phyloP scores from a whole-genome alignment of 2,797 vertebrate species.

The Fistularia tabacaria region DNA sequence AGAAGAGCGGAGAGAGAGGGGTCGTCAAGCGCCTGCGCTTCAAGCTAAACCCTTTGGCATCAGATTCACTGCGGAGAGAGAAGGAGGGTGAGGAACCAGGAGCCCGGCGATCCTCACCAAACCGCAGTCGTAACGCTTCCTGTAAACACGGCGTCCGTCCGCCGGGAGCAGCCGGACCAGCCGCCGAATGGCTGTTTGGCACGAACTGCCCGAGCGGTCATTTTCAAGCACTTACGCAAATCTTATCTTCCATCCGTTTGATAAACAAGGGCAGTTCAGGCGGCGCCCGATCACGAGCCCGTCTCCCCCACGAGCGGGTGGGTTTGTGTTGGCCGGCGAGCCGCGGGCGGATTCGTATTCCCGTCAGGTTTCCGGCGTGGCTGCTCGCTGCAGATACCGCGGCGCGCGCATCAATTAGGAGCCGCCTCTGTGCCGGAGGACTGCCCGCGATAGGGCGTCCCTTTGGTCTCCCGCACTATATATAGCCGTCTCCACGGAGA shows the following conservation, averaged over 20 bases:
- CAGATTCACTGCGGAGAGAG: background rate
- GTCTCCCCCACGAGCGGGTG: too few relatives aligned
- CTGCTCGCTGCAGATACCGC: constrained; percentile 71
- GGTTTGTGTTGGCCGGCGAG: too few relatives aligned
- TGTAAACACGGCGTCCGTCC: constrained; percentile 62
- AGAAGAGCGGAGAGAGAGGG: constrained; percentile 6
- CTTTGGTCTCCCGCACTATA: constrained; percentile 78
- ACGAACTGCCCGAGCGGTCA: constrained; percentile 42
- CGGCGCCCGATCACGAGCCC: background rate
- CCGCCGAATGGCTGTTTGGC: constrained; percentile 49
- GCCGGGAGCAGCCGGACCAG: constrained; percentile 41
- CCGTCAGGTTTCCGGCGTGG: constrained; percentile 54
- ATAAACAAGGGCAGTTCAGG: constrained; percentile 40
- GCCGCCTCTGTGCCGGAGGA: too few relatives aligned
- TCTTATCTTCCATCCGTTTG: constrained; percentile 38
- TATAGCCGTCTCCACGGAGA: constrained; percentile 87
- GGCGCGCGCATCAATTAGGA: constrained; percentile 75
- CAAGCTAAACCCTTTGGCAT: background rate
- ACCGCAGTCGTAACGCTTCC: constrained; percentile 59
- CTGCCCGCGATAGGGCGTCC: constrained; percentile 72
- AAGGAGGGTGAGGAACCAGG: too few relatives aligned
- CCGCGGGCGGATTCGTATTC: constrained; percentile 2
- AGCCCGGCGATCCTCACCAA: too few relatives aligned
- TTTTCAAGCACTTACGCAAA: constrained; percentile 55
- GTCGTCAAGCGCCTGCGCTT: constrained; percentile 6